Base-by-base conservation (phyloP, 1,140 invertebrate species). In the Bombus confusus region DNA sequence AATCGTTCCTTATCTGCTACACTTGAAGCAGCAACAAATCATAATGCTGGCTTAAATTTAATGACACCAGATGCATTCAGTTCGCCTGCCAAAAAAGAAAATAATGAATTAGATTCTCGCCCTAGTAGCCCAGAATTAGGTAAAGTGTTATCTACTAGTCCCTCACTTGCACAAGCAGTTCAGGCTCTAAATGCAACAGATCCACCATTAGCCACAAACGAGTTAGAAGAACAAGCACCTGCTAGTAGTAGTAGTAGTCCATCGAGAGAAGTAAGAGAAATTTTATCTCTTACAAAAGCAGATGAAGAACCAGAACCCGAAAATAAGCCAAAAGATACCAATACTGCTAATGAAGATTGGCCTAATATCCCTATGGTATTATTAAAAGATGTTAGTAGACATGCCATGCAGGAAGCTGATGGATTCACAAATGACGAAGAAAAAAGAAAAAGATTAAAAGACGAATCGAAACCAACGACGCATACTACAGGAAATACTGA, bases 51-150 rank as follows among this genome's bases (percentile, higher is more conserved):
- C 1, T 88, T 96, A 39, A 98, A 97, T 91, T 96, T 98, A 3
- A 97, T 99, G 96, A 98, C 98, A 3, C 98, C 98, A 0, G 98
- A 98, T 93, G 98, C 98, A 12, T 99, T 98, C 91, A 98, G 96
- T 94, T 97, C 96, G 66, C 96, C 96, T 4, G 95, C 95, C 18
- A 95, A 96, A 83, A 96, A 95, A 83, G 95, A 95, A 12, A 92
- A 80, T 78, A 92, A 89, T 28, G 86, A 90, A 72, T 39, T 92
- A 15, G 93, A 93, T 22, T 94, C 94, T 37, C 92, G 83, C 71
- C 86, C 92, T 3, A 92, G 83, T 62, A 95, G 93, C 88, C 92
- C 94, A 3, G 94, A 94, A 80, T 83, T 95, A 3, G 92, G 88
- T 9, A 92, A 92, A 77, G 91, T 94, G 12, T 64, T 94, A 57